phyloP scores from a whole-genome alignment of 2,113 vertebrate species.

The Machaerirhynchus nigripectus region DNA sequence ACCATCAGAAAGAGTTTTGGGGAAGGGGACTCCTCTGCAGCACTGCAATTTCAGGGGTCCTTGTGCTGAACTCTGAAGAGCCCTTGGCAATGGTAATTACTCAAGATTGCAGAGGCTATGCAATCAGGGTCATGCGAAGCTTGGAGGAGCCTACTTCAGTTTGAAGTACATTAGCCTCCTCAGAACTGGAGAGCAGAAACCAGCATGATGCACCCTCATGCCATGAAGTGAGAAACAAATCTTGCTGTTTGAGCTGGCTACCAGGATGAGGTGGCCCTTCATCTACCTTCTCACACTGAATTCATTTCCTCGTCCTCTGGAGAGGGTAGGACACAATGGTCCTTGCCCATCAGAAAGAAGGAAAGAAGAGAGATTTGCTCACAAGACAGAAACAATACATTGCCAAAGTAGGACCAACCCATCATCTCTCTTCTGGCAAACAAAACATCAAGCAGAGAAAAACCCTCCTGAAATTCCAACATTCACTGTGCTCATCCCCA shows the following conservation, averaged over 20 bases:
- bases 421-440: background rate
- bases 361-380: background rate
- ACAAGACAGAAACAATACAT: background rate
- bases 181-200: background rate
- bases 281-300: background rate
- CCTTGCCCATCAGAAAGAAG: background rate
- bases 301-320: background rate
- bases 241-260: background rate
- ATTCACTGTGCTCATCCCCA: background rate
- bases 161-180: background rate
- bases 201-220: background rate
- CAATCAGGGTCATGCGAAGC: background rate
- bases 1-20: background rate
- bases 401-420: background rate
- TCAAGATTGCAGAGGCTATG: background rate
- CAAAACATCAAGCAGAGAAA: background rate
- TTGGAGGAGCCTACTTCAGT: background rate
- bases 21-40: background rate
- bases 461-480: background rate
- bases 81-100: background rate
- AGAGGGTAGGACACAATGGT: background rate
- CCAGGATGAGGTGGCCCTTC: background rate
- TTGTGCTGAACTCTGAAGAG: background rate
- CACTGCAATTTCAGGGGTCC: rapidly evolving
- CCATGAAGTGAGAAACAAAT: background rate